phyloP scores from a whole-genome alignment of 2,888 invertebrate species.

The Aspidiotus destructor region DNA sequence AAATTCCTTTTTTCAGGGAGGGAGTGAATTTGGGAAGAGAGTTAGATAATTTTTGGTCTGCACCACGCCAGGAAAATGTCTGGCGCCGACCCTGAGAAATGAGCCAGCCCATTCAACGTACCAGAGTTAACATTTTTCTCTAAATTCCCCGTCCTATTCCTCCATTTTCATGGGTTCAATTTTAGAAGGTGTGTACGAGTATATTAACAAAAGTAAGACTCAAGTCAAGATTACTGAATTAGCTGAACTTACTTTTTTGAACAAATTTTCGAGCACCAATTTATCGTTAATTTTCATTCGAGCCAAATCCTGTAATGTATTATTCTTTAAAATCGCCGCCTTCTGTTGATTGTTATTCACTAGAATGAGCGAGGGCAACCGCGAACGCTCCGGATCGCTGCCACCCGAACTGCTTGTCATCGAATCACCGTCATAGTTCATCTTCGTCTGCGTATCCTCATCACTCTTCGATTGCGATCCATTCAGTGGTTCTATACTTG shows the following conservation, averaged over 20 bases:
- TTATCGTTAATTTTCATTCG: constrained; percentile 34
- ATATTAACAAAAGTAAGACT: no score
- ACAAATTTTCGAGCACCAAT: constrained; percentile 31
- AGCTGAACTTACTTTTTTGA: constrained; percentile 34
- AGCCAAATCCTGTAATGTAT: constrained; percentile 40
- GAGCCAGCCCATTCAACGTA: no score
- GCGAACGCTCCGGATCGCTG: constrained; percentile 34
- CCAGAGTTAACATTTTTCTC: no score
- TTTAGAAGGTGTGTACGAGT: no score
- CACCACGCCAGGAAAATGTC: no score
- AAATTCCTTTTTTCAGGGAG: no score
- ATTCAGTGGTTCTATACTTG: not conserved
- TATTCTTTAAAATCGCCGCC: constrained; percentile 40
- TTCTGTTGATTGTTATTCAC: constrained; percentile 42
- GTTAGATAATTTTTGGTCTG: no score
- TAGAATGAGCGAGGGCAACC: constrained; percentile 49
- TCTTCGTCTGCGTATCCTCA: constrained; percentile 11
- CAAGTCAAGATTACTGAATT: no score
- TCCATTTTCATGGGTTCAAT: no score
- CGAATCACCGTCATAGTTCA: constrained; percentile 37
- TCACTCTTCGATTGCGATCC: constrained; percentile 17
- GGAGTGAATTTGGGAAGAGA: no score
- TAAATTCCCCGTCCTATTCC: no score
- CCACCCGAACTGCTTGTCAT: constrained; percentile 38
- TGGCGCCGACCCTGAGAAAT: no score